Percentiles rank a stretch among this genome's conserved stretches.
Evolutionary conservation across 2,888 invertebrate genomes (phyloP).

Genomic region (Dastarcus helophoroides): DNA sequence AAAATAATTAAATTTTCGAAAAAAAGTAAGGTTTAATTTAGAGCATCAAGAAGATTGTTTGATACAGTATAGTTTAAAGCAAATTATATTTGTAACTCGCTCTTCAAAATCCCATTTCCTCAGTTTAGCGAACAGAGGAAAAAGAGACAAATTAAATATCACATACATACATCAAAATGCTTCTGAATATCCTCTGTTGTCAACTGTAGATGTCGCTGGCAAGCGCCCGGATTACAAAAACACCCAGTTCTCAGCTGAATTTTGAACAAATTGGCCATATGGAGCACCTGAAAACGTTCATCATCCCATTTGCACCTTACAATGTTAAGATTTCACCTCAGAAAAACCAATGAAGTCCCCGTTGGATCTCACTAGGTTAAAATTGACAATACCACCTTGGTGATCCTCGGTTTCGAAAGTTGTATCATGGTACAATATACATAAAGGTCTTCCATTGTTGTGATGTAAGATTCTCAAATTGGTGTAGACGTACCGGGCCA

Average conservation of each 20-base stretch:
- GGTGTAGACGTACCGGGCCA: constrained; percentile 63
- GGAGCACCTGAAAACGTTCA: constrained; percentile 55
- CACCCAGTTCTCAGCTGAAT: constrained; percentile 87
- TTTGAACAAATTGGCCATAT: constrained; percentile 76
- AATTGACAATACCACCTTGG: constrained; percentile 83
- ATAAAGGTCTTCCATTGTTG: constrained; percentile 57
- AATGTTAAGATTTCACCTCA: constrained; percentile 52
- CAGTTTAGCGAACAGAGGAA: too few relatives aligned
- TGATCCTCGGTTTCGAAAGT: constrained; percentile 46
- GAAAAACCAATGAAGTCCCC: constrained; percentile 78
- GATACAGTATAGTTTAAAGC: too few relatives aligned
- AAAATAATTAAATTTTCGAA: too few relatives aligned
- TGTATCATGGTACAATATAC: constrained; percentile 61
- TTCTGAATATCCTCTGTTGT: constrained; percentile 56
- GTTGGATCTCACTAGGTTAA: constrained; percentile 70
- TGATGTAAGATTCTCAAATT: constrained; percentile 55
- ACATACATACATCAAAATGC: constrained; percentile 53
- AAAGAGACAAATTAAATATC: too few relatives aligned
- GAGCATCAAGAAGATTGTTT: too few relatives aligned
- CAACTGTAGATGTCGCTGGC: constrained; percentile 66
- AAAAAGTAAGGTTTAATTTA: too few relatives aligned
- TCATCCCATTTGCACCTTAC: background rate
- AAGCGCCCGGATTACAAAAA: constrained; percentile 94
- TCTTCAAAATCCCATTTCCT: too few relatives aligned
- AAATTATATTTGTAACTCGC: too few relatives aligned